Evolutionary conservation across 2,113 vertebrate species (phyloP), one percentile per base, ranked within the genome.

Genomic region (Proteles cristata): DNA sequence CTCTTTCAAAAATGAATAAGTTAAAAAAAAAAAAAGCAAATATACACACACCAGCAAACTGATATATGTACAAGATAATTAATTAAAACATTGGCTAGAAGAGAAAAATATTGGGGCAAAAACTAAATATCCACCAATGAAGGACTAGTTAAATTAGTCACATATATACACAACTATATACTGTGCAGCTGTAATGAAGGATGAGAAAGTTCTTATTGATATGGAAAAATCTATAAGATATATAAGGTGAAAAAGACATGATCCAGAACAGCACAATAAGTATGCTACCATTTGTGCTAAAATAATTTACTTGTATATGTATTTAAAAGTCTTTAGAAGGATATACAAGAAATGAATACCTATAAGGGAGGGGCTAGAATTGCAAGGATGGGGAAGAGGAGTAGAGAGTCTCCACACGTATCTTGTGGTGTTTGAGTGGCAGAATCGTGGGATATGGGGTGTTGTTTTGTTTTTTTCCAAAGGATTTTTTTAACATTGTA

Each of bases 381-480:
- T 39, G 55, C 6, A 76, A 73, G 17, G 35, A 66, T 71, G 55
- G 43, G 43, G 31, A 95, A 79, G 16, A 71, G 16, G 9, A 21
- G 53, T 15, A 19, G 43, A 79, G 28, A 80, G 55, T 61, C 68
- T 86, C 68, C 6, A 71, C 26, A 19, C 43, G 12, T 33, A 69
- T 39, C 21, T 55, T 48, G 28, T 80, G 19, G 2, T 88, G 17
- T 88, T 76, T 90, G 23, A 69, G 19, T 69, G 39, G 17, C 82
- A 65, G 31, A 61, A 80, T 90, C 31, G 16, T n/a, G 26, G 31
- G 21, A 45, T 87, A 2, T 79, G 65, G 26, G 45, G 11, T 84
- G 79, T 94, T 61, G 48, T 76, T 95, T 53, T 53, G 9, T 77
- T 86, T 93, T 65, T 96, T 88, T 93, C 77, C 43, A 76, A 81